Evolutionary conservation across 2,888 invertebrate genomes (phyloP), one percentile per base, ranked within the genome.

Genomic region (Trachelus troglodyta): DNA sequence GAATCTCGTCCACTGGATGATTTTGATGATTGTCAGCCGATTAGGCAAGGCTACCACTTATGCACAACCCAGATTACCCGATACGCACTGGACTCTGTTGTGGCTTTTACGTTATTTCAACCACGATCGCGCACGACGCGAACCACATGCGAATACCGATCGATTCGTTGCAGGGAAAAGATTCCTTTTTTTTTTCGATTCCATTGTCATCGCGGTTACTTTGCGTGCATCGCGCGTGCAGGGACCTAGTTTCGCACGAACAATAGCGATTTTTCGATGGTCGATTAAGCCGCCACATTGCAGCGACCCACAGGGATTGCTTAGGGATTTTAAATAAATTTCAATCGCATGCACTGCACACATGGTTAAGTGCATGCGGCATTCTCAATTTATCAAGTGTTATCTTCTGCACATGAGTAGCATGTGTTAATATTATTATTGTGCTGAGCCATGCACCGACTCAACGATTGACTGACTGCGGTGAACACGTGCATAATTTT

Each of bases 401-500:
- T 69, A 69, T 69, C 69, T 69, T 11, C 30, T 11, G 31, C 30
- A 30, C 15, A 69, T 1, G 69, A 77, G 30, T 76, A 79, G 78
- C 81, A 81, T 80, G 82, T 78, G 81, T 84, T 80, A 80, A 81
- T 82, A 79, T 82, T 80, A 80, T 79, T 83, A 83, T 83, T 79
- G 81, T 83, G 80, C 80, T 35, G 75, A 69, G 74, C 56, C 74
- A 74, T 75, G 34, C 69, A 33, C 74, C 35, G 74, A 34, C 12
- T 30, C 34, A n/a, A 15, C 12, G 71, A n/a, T 71, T 0, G 34
- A 23, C 34, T n/a, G 74, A 33, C 74, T n/a, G 9, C 34, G n/a
- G 23, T 3, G 31, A 34, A n/a, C 74, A 74, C 34, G 74, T 74
- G 74, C 23, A 34, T 34, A 33, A n/a, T 74, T 74, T 74, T 74